Evolutionary conservation across 1,140 invertebrate genomes (phyloP).

Genomic region (Aphidius gifuensis): DNA sequence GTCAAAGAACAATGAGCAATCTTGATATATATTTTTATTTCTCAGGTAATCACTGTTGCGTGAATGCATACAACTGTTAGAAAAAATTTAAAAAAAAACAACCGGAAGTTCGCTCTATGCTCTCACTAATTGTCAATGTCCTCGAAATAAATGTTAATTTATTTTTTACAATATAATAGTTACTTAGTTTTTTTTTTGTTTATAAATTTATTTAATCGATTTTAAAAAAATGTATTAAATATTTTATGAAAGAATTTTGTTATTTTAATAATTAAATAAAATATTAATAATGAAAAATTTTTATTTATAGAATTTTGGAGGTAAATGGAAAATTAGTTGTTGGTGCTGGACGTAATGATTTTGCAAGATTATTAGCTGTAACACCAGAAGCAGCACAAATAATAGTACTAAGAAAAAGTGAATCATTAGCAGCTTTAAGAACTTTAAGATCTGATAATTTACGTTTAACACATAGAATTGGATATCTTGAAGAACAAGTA

Average conservation of each 20-base stretch:
- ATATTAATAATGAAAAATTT: background rate
- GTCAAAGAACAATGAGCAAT: constrained; percentile 48
- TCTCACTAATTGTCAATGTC: constrained; percentile 44
- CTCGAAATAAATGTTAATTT: background rate
- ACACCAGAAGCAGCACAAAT: constrained; percentile 57
- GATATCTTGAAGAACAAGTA: constrained; percentile 86
- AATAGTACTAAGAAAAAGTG: constrained; percentile 51
- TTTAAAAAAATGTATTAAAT: background rate
- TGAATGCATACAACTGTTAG: constrained; percentile 32
- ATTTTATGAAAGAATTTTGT: background rate
- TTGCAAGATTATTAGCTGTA: constrained; percentile 63
- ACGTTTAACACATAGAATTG: constrained; percentile 79
- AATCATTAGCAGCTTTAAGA: constrained; percentile 62
- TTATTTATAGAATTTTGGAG: constrained; percentile 68
- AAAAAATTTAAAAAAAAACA: constrained; percentile 5
- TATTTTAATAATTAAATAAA: background rate
- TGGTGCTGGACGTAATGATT: constrained; percentile 66
- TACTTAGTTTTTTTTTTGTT: too few species aligned
- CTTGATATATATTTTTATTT: constrained; percentile 41
- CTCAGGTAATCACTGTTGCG: constrained; percentile 45
- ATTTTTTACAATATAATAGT: constrained; percentile 11
- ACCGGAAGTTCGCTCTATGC: constrained; percentile 52
- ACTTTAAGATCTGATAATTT: constrained; percentile 75
- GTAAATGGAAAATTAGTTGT: constrained; percentile 78
- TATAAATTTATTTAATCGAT: too few species aligned